These are phyloP conservation scores for Aporrectodea caliginosa DNA, from an alignment of 1,140 invertebrate species.

Conservation along the genomic window DNA sequence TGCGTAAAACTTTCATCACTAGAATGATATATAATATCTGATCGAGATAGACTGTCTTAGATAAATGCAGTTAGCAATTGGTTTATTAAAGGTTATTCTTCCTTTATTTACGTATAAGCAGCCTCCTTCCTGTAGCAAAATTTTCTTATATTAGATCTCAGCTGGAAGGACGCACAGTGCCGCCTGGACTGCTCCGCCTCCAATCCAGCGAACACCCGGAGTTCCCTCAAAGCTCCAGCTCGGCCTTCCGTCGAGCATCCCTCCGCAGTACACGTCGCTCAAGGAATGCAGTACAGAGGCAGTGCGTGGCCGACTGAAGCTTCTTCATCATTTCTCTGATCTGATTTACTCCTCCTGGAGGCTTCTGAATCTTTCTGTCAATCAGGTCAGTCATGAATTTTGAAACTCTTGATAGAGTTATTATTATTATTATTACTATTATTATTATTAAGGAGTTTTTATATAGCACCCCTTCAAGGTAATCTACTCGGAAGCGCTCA, in stretches of 20 bases:
- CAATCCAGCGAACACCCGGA: constrained; percentile 57
- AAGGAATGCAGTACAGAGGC: constrained; percentile 58
- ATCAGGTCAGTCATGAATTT: constrained; percentile 37
- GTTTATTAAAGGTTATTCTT: no score
- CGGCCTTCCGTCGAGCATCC: constrained; percentile 60
- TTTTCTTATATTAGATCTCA: constrained; percentile 58
- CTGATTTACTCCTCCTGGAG: constrained; percentile 65
- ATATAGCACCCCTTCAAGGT: no score
- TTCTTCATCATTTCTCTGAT: constrained; percentile 65
- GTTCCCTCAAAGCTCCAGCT: constrained; percentile 58
- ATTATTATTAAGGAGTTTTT: no score
- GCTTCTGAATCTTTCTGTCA: constrained; percentile 59
- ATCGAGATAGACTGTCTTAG: no score
- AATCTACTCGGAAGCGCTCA: no score
- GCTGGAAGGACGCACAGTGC: constrained; percentile 65
- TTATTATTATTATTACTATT: no score
- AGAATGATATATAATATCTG: no score
- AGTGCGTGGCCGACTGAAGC: constrained; percentile 60
- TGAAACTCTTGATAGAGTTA: no score
- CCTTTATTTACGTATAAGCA: no score
- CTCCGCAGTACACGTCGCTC: constrained; percentile 62
- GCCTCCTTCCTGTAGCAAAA: not conserved
- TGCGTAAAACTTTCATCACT: no score
- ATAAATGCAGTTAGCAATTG: no score
- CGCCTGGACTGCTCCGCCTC: constrained; percentile 63